phyloP scores from a whole-genome alignment of 2,113 vertebrate species.

The Halcyon malimbica region DNA sequence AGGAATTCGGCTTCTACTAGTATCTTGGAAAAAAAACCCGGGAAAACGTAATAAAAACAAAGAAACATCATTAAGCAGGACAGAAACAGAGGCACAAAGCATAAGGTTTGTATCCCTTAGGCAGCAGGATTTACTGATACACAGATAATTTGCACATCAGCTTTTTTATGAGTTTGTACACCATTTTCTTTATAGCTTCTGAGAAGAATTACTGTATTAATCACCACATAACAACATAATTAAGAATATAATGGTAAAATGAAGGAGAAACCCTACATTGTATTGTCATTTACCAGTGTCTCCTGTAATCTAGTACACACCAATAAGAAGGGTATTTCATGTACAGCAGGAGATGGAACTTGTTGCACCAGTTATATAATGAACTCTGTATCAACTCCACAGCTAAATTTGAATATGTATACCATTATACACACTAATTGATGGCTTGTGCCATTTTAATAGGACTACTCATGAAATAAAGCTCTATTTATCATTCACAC shows the following conservation, averaged over 20 bases:
- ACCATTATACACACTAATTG: constrained; percentile 3
- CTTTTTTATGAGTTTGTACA: background rate
- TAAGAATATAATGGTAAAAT: background rate
- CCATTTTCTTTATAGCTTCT: background rate
- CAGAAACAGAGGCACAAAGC: background rate
- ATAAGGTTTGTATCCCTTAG: background rate
- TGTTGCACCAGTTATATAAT: constrained; percentile 27
- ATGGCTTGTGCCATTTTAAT: constrained; percentile 32
- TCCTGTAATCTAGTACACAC: background rate
- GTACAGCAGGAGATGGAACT: background rate
- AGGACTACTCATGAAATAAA: background rate
- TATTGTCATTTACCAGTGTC: background rate
- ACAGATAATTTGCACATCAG: background rate
- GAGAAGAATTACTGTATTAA: background rate
- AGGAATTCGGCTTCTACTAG: background rate
- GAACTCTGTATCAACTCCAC: background rate
- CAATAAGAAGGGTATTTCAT: background rate
- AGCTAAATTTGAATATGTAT: background rate
- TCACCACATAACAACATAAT: background rate
- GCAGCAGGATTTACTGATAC: background rate
- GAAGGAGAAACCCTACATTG: background rate
- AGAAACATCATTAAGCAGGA: background rate
- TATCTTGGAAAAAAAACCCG: background rate
- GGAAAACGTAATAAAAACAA: background rate
- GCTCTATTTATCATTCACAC: constrained; percentile 12